Conservation (phyloP, 2,113 vertebrate genomes). For the Acanthisitta chloris region DNA sequence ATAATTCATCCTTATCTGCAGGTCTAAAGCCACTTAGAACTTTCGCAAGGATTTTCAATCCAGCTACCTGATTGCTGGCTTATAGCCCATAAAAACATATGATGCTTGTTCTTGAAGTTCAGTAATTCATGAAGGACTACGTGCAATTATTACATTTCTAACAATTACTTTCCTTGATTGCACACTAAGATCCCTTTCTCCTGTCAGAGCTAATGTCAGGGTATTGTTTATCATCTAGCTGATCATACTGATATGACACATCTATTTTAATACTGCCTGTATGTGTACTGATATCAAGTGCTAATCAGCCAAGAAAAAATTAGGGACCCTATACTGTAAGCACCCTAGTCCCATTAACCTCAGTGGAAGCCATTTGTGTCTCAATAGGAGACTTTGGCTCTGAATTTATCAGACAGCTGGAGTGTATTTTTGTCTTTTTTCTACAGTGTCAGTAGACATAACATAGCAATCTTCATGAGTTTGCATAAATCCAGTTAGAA, state of each 20-base stretch:
- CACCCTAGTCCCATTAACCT: conserved; percentile 6
- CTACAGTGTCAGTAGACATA: conserved; percentile 29
- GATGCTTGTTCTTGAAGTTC: not conserved
- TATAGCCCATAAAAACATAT: not conserved
- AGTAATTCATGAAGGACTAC: not conserved
- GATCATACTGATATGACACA: conserved; percentile 39
- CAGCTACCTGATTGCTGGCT: conserved; percentile 6
- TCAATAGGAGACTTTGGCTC: not conserved
- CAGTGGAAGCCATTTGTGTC: not conserved
- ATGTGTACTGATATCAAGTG: not conserved
- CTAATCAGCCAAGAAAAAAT: conserved; percentile 22
- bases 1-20: not conserved
- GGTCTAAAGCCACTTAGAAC: not conserved
- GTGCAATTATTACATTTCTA: not conserved
- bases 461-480: not conserved
- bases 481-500: conserved; percentile 12
- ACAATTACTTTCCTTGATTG: not conserved
- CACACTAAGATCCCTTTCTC: not conserved
- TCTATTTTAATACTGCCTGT: not conserved
- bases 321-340: not conserved
- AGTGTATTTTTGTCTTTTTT: conserved; percentile 35
- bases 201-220: not conserved
- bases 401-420: conserved; percentile 20
- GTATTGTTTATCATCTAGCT: conserved; percentile 7
- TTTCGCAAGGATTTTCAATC: not conserved